Evolutionary conservation across 2,113 vertebrate species (phyloP).

Genomic region (Myocastor coypus): DNA sequence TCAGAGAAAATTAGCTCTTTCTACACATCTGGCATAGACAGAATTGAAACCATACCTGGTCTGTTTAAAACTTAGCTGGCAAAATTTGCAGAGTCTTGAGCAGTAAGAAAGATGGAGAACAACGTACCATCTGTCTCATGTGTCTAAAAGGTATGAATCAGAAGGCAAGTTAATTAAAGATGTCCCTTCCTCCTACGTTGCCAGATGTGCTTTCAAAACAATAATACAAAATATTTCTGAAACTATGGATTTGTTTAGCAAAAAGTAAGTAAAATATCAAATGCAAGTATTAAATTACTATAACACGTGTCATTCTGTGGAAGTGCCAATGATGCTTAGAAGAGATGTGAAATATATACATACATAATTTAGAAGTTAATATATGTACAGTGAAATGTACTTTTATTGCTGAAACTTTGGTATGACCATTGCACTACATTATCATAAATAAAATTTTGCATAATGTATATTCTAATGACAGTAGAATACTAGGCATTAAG

Average conservation of each 20-base stretch:
- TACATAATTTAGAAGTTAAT: background rate
- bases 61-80: background rate
- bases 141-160: background rate
- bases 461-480: background rate
- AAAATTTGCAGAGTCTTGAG: background rate
- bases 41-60: background rate
- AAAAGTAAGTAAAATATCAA: background rate
- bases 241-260: background rate
- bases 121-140: background rate
- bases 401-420: background rate
- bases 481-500: slow-evolving; percentile 16
- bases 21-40: background rate
- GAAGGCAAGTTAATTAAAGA: slow-evolving; percentile 11
- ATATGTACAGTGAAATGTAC: background rate
- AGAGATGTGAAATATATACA: background rate
- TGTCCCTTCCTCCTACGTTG: background rate
- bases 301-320: background rate
- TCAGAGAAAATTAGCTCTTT: background rate
- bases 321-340: background rate
- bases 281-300: background rate
- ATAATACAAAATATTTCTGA: background rate
- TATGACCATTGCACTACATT: background rate
- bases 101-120: background rate
- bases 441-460: background rate
- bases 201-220: slow-evolving; percentile 1